phyloP scores from a whole-genome alignment of 2,113 vertebrate species.

The Rhizomys pruinosus region DNA sequence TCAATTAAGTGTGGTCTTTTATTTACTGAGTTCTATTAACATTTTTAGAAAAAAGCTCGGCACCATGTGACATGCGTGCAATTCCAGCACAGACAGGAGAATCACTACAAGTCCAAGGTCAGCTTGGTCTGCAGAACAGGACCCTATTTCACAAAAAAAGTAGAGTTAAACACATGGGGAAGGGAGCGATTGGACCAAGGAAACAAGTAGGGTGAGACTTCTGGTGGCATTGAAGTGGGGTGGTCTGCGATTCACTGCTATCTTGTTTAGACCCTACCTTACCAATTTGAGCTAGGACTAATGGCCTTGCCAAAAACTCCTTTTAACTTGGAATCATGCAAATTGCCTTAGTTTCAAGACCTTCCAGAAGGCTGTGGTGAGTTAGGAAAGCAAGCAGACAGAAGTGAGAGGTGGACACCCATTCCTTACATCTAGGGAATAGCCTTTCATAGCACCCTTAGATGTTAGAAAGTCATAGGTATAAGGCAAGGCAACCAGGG shows the following conservation, averaged over 20 bases:
- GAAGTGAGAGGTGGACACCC: neutral
- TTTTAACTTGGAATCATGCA: slow-evolving; percentile 11
- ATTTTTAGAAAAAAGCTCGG: neutral
- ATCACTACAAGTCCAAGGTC: too few relatives aligned
- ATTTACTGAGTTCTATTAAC: slow-evolving; percentile 50
- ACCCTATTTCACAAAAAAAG: too few relatives aligned
- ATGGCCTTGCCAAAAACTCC: neutral
- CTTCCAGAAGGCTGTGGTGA: neutral
- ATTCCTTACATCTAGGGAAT: neutral
- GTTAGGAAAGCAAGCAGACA: neutral
- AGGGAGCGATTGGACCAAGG: neutral
- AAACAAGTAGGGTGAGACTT: neutral
- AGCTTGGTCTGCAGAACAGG: too few relatives aligned
- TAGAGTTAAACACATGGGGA: neutral
- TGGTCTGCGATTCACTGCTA: neutral
- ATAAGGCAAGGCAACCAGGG: neutral
- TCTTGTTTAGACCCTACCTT: neutral
- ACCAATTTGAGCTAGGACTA: neutral
- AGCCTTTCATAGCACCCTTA: neutral
- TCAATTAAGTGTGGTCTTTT: slow-evolving; percentile 83
- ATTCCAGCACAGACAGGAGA: neutral
- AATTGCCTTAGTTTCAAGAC: neutral
- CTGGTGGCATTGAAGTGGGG: neutral
- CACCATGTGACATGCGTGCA: neutral
- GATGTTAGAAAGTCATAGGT: neutral